Percentiles rank a stretch among this genome's conserved stretches.
These are phyloP conservation scores for Tigriopus japonicus DNA, from an alignment of 1,140 invertebrate species.

Conservation along the genomic window DNA sequence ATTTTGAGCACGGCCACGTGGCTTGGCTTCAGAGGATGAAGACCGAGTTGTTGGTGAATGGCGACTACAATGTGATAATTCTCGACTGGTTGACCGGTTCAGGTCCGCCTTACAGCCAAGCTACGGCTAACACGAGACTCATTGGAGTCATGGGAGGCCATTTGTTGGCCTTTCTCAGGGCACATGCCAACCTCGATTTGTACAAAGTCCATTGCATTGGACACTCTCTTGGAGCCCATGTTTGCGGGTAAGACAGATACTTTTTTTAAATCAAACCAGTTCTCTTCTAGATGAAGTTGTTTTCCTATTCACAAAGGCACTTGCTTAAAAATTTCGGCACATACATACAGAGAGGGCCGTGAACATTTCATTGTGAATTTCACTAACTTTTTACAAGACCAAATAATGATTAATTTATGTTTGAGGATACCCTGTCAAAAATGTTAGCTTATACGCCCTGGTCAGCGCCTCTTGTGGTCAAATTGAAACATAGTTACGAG, in stretches of 20 bases:
- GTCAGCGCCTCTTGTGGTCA: too few species aligned
- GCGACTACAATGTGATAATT: slow-evolving; percentile 49
- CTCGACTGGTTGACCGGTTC: slow-evolving; percentile 70
- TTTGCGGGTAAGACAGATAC: slow-evolving; percentile 34
- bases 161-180: slow-evolving; percentile 35
- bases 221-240: slow-evolving; percentile 69
- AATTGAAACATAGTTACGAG: too few species aligned
- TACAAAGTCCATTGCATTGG: slow-evolving; percentile 55
- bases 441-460: too few species aligned
- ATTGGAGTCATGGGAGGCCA: slow-evolving; percentile 61
- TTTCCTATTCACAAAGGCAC: too few species aligned
- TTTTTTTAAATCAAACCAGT: neutral
- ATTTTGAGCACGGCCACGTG: slow-evolving; percentile 56
- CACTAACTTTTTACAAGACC: too few species aligned
- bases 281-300: too few species aligned
- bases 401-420: too few species aligned
- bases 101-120: slow-evolving; percentile 61
- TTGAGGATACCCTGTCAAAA: too few species aligned
- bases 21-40: slow-evolving; percentile 45
- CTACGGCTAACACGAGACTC: slow-evolving; percentile 69
- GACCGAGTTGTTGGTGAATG: slow-evolving; percentile 40
- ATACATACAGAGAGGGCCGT: too few species aligned
- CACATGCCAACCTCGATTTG: slow-evolving; percentile 20
- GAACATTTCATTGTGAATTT: too few species aligned
- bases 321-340: too few species aligned